These are phyloP conservation scores for Medauroidea extradentata DNA, from an alignment of 1,140 invertebrate genomes.

Conservation along the genomic window DNA sequence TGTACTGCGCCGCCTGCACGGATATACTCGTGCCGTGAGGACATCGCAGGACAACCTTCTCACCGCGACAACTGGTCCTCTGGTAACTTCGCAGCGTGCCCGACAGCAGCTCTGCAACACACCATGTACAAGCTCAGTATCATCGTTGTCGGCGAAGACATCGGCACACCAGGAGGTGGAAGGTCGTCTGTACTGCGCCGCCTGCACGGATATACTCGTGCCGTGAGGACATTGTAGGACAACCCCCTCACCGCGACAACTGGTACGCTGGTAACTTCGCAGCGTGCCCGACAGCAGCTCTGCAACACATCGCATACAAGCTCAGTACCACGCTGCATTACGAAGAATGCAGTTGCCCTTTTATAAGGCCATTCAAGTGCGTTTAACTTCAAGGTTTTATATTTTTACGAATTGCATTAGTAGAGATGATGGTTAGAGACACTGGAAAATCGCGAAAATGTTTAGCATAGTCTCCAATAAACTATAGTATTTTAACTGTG, in stretches of 20 bases:
- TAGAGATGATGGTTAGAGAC: too few species aligned
- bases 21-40: slow-evolving; percentile 81
- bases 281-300: slow-evolving; percentile 82
- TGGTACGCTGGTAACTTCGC: slow-evolving; percentile 78
- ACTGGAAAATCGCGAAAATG: too few species aligned
- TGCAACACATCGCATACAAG: too few species aligned
- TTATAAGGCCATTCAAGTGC: too few species aligned
- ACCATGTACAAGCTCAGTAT: too few species aligned
- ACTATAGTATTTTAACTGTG: too few species aligned
- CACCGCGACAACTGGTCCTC: slow-evolving; percentile 79
- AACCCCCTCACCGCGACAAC: slow-evolving; percentile 82
- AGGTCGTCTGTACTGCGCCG: slow-evolving; percentile 61
- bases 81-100: slow-evolving; percentile 85
- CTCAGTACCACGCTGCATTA: too few species aligned
- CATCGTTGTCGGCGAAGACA: slow-evolving; percentile 29
- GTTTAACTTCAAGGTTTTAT: too few species aligned
- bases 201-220: slow-evolving; percentile 81
- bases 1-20: slow-evolving; percentile 73
- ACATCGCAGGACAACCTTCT: slow-evolving; percentile 76
- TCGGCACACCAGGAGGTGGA: neutral
- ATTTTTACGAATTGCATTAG: too few species aligned
- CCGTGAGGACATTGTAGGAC: slow-evolving; percentile 77
- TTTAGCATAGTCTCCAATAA: too few species aligned
- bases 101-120: slow-evolving; percentile 69
- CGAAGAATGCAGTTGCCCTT: too few species aligned